Conservation (phyloP, 2,888 invertebrate genomes). For the Steinernema hermaphroditum region DNA sequence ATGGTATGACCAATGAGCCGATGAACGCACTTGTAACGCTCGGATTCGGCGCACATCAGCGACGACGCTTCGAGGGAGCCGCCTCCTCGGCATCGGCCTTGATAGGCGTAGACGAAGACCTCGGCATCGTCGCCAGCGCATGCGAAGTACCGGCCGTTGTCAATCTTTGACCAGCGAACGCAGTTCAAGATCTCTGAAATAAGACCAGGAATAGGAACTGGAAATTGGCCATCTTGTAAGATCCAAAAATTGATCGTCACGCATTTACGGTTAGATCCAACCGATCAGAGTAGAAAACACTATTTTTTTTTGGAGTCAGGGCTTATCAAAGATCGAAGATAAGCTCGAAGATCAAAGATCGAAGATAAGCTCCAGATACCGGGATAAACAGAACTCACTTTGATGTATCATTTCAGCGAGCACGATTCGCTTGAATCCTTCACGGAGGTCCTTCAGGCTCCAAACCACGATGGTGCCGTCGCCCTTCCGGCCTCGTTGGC, state of each 20-base stretch:
- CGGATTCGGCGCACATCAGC: not conserved
- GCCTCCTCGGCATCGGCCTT: slow-evolving; percentile 32
- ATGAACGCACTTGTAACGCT: slow-evolving; percentile 70
- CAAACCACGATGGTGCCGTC: slow-evolving; percentile 55
- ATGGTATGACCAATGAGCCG: slow-evolving; percentile 40
- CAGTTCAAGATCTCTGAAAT: slow-evolving; percentile 55
- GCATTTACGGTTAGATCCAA: too few species aligned
- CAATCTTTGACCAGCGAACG: slow-evolving; percentile 52
- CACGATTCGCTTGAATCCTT: not conserved
- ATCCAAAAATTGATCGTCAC: too few species aligned
- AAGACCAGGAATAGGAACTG: too few species aligned
- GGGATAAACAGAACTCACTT: too few species aligned
- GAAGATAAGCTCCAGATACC: too few species aligned
- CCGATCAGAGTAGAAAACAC: too few species aligned
- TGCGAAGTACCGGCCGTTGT: slow-evolving; percentile 32
- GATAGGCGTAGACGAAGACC: slow-evolving; percentile 35
- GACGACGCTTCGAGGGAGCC: too few species aligned
- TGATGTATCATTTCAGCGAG: not conserved
- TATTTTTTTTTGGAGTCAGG: too few species aligned
- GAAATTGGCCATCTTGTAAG: too few species aligned
- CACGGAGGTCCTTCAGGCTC: slow-evolving; percentile 39
- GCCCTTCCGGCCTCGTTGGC: slow-evolving; percentile 45
- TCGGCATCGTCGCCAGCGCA: slow-evolving; percentile 41
- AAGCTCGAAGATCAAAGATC: too few species aligned
- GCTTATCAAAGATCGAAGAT: too few species aligned